Percentiles rank a stretch among this genome's conserved stretches.
These are phyloP conservation scores for Sorex fumeus DNA, from an alignment of 2,113 vertebrate genomes.

Conservation along the genomic window DNA sequence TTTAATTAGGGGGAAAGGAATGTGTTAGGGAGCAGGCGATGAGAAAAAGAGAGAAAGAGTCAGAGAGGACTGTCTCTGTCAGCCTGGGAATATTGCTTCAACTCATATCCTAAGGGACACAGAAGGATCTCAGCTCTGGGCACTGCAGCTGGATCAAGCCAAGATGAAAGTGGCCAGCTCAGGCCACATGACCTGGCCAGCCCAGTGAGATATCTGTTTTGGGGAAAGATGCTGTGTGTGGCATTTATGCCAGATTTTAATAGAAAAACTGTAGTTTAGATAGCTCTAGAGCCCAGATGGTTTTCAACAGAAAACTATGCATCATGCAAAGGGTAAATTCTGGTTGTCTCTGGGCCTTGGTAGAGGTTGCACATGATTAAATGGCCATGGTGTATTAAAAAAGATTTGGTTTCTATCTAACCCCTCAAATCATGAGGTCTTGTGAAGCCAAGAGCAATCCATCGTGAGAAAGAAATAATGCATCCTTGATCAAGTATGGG, in stretches of 20 bases:
- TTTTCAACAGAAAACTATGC: constrained; percentile 1
- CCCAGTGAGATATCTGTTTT: neutral
- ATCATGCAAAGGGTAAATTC: neutral
- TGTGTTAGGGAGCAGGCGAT: neutral
- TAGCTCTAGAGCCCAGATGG: neutral
- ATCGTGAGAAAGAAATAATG: neutral
- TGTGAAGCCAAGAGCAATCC: neutral
- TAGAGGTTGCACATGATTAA: neutral
- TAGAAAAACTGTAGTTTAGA: neutral
- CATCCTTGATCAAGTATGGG: neutral
- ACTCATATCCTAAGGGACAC: neutral
- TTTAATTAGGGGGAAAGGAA: no score
- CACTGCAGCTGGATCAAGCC: neutral
- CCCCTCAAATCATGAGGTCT: neutral
- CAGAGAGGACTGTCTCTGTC: neutral
- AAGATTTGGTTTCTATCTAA: neutral
- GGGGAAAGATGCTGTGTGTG: neutral
- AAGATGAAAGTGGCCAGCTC: no score
- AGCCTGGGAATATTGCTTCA: neutral
- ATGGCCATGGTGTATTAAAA: neutral
- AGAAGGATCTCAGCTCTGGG: neutral
- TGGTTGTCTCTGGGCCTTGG: neutral
- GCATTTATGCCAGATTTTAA: neutral
- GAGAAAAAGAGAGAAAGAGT: neutral
- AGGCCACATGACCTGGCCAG: neutral